Evolutionary conservation across 2,888 invertebrate species (phyloP), one percentile per base, ranked within the genome.

Genomic region (Coronaproctus castanopsis): DNA sequence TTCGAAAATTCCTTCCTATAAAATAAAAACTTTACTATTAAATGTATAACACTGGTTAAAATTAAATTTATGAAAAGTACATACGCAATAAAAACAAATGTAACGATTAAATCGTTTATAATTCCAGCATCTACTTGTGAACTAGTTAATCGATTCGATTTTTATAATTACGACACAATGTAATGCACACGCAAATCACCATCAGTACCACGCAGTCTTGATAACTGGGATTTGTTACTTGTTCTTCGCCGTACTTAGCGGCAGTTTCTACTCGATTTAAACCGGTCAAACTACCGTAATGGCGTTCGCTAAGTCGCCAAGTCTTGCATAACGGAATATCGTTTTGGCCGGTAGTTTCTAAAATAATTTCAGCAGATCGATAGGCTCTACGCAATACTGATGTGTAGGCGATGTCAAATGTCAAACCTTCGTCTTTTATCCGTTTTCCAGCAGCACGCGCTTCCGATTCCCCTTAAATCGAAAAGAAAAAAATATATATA

Each of bases 221-320:
- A n/a, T n/a, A n/a, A n/a, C n/a, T n/a, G n/a, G n/a, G n/a, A n/a
- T n/a, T n/a, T n/a, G n/a, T n/a, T 68, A 83, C 85, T 76, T 87
- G 85, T 55, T 82, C 81, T 69, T 87, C 88, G 14, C 90, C 89
- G 72, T 85, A 89, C 69, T 85, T 85, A 57, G 82, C 82, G 57
- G 87, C 87, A 21, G 88, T 85, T 72, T 88, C 86, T 0, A 84
- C 80, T 71, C 90, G 90, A 69, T 89, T 85, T 62, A 86, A 76
- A 1, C 89, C 89, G 10, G 88, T 90, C 3, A 90, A 77, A 51
- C 85, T 85, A 57, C 90, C 90, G 67, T 89, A 90, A 69, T 90
- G 90, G 61, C 90, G 80, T 71, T 90, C 89, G 67, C 89, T 89
- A 24, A 90, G 73, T 18, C 88, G 78, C 90, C 90, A 90, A 10